Conservation (phyloP, 1,140 invertebrate species). For the Euura saliciscinereae region DNA sequence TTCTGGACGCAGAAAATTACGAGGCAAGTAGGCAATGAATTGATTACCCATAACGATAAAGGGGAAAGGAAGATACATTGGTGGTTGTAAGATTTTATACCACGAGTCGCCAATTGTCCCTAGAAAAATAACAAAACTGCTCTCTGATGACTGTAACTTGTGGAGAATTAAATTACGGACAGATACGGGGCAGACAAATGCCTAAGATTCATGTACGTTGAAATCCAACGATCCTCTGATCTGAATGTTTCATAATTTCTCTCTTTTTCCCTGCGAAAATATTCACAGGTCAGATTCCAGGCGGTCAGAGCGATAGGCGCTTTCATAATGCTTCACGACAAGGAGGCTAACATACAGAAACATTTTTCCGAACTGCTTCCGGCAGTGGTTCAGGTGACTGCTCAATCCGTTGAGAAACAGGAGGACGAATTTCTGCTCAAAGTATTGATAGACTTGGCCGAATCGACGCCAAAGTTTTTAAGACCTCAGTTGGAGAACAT, state of each 20-base stretch:
- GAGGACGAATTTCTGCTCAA: conserved; percentile 93
- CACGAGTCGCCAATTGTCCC: conserved; percentile 48
- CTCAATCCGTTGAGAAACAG: conserved; percentile 79
- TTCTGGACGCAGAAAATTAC: conserved; percentile 73
- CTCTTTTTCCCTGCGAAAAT: conserved; percentile 13
- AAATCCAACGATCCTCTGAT: too few species aligned
- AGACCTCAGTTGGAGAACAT: conserved; percentile 85
- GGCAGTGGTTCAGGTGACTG: conserved; percentile 72
- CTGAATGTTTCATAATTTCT: conserved; percentile 11
- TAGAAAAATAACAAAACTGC: conserved; percentile 37
- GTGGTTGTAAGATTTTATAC: conserved; percentile 28
- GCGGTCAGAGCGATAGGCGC: conserved; percentile 85
- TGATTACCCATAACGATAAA: background rate
- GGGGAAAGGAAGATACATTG: conserved; percentile 51
- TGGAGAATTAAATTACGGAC: conserved; percentile 57
- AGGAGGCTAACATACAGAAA: conserved; percentile 85
- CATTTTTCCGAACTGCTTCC: conserved; percentile 87
- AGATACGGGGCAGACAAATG: conserved; percentile 55
- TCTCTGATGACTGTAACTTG: conserved; percentile 61
- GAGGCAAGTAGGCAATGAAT: conserved; percentile 58
- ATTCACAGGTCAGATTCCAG: conserved; percentile 71
- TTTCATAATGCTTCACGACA: conserved; percentile 91
- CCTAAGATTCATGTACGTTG: background rate
- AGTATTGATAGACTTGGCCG: conserved; percentile 90
- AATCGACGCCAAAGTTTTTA: conserved; percentile 91